Base-by-base conservation (phyloP, 1,140 invertebrate species). In the Danaus plexippus region DNA sequence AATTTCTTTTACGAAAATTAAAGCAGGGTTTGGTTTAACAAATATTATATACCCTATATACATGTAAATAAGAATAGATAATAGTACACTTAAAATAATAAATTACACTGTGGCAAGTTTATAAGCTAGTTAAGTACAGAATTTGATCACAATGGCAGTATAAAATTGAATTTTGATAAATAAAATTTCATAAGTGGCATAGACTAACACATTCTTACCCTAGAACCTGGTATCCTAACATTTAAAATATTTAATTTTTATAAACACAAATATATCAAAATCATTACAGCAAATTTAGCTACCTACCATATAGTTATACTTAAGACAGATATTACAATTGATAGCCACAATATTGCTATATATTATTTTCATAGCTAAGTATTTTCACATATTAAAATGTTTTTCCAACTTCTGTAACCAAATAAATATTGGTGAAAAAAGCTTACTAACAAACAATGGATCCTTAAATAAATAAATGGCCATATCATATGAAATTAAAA, bases 251-350 rank as follows among this genome's bases (percentile, higher is more conserved):
- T 63, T 58, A 61, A 60, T 58, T 71, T 66, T 58, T 62, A 74
- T 69, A 67, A 70, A 79, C 57, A 75, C 67, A 73, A 71, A 64
- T 58, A 71, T 58, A 70, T 71, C 57, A 64, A 69, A 77, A 77
- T 64, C 62, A 72, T 68, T 74, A 81, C 56, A 76, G 67, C 71
- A 74, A 75, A 80, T 79, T 81, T 84, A 66, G 75, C 80, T 84
- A 84, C 63, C 80, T 81, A 84, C 73, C 71, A 64, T 71, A 67
- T 66, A 67, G 22, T 32, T 66, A 73, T 59, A 63, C 69, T 77
- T 69, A 69, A 58, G 63, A 61, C 56, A 66, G 55, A 63, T 55
- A 66, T 61, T 59, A 64, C 50, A 67, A 64, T 69, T 67, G 63
- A 61, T 67, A 67, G 54, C 68, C 68, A 69, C 69, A 75, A 75